A percentile compares a stretch with the other conserved stretches of the same genome.
phyloP scores from a whole-genome alignment of 2,113 vertebrate genomes.

The Dryoscopus gambensis region DNA sequence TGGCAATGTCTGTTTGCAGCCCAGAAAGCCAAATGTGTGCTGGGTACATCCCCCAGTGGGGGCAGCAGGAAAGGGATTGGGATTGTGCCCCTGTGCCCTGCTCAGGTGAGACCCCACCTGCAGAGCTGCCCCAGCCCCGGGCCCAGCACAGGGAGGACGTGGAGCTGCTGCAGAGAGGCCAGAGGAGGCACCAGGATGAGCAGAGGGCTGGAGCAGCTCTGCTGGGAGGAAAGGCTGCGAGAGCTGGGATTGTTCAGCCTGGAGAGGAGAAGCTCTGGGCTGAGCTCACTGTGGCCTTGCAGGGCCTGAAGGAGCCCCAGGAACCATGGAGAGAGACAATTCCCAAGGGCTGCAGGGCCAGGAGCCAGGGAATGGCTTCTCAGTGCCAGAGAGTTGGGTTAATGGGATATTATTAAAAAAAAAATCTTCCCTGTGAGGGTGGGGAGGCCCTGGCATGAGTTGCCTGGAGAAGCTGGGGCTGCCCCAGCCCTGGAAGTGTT shows the following conservation, averaged over 20 bases:
- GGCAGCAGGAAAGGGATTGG: too few species aligned
- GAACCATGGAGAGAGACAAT: neutral
- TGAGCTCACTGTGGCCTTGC: neutral
- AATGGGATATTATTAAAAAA: neutral
- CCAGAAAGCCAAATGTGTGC: neutral
- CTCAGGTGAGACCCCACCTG: neutral
- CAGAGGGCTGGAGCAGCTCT: neutral
- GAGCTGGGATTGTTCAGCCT: neutral
- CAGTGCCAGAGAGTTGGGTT: accelerated
- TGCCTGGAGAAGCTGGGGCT: neutral
- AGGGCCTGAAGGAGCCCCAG: neutral
- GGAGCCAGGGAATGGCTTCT: accelerated
- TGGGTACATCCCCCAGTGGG: accelerated
- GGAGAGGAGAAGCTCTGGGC: neutral
- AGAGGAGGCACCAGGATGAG: neutral
- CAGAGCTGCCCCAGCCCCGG: neutral
- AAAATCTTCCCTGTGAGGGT: accelerated
- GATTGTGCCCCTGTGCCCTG: neutral
- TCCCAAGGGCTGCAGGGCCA: neutral
- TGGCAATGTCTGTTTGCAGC: neutral
- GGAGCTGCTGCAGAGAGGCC: neutral
- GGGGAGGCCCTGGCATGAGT: accelerated
- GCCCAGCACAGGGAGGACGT: neutral
- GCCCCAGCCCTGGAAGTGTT: neutral
- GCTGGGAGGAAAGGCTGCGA: neutral